Evolutionary conservation across 2,797 vertebrate genomes (phyloP), one percentile per base, ranked within the genome.

Genomic region (Fringilla coelebs): DNA sequence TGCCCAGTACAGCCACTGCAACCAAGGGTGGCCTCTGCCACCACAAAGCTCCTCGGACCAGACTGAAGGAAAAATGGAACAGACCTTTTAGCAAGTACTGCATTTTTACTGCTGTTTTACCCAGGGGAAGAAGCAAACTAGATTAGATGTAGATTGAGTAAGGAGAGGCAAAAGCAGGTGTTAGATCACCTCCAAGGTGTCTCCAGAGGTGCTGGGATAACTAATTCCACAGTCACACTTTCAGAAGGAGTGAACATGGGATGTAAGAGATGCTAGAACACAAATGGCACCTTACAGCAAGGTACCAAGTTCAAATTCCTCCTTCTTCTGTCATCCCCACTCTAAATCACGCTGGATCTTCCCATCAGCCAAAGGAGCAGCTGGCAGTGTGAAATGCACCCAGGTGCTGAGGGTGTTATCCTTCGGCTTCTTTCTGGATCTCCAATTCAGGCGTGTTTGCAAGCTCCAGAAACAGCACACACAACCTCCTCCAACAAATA

Each of bases 331-430:
- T 5, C 62, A n/a, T 10, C 34, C n/a, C 36, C 38, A 8, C 48
- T 41, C 46, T 19, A 52, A 60, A 43, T 13, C 48, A 14, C 2
- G 2, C 41, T 36, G 32, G 49, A 41, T 36, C 31, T 28, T 36
- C 21, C 36, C 36, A 48, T 16, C 66, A 60, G 67, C 31, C 36
- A 46, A 62, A 80, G 52, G 14, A 22, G 16, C 41, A 34, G 60
- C 20, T 21, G 8, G 1, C 20, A 51, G 43, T 0, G 10, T 10
- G 25, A 90, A 75, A 57, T 3, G 14, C 34, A 43, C 19, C 0
- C 6, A 9, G 13, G 15, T 31, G 48, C 54, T 38, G 32, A 68
- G 11, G 36, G 31, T 34, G 31, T 34, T 36, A 3, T 2, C 17
- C 24, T 49, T 74, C 32, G 21, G 46, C 58, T 70, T 34, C 62